These are phyloP conservation scores for Lasius fuliginosus DNA, from an alignment of 2,888 invertebrate species.

Conservation along the genomic window DNA sequence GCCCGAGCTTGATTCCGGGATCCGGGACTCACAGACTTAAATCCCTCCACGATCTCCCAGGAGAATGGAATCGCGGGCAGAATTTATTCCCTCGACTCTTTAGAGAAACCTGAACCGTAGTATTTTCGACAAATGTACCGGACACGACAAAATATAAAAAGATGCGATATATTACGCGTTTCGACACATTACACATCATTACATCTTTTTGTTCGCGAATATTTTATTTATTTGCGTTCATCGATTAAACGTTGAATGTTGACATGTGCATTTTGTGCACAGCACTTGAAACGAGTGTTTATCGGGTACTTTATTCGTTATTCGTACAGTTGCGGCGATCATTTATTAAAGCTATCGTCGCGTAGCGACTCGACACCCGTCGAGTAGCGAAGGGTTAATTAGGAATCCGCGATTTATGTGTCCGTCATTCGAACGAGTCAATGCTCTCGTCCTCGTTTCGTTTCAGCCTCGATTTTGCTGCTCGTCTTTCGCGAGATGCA, in stretches of 20 bases:
- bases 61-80: not conserved
- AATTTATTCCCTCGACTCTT: not conserved
- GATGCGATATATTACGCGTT: not conserved
- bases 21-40: not conserved
- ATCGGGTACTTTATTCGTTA: not conserved
- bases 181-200: not conserved
- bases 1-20: not conserved
- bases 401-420: conserved; percentile 39
- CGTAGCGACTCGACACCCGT: conserved; percentile 9
- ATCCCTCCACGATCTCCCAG: not conserved
- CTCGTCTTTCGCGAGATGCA: conserved; percentile 16
- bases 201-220: not conserved
- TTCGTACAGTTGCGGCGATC: not conserved
- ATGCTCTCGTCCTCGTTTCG: conserved; percentile 50
- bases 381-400: conserved; percentile 37
- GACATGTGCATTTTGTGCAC: not conserved
- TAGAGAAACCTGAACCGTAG: not conserved
- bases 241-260: not conserved
- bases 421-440: conserved; percentile 34
- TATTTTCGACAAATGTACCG: not conserved
- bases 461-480: not conserved
- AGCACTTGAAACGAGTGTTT: conserved; percentile 1
- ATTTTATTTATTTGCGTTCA: not conserved
- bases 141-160: not conserved
- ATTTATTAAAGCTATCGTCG: conserved; percentile 17